Conservation (phyloP, 2,113 vertebrate genomes). For the Ardeotis arabs region DNA sequence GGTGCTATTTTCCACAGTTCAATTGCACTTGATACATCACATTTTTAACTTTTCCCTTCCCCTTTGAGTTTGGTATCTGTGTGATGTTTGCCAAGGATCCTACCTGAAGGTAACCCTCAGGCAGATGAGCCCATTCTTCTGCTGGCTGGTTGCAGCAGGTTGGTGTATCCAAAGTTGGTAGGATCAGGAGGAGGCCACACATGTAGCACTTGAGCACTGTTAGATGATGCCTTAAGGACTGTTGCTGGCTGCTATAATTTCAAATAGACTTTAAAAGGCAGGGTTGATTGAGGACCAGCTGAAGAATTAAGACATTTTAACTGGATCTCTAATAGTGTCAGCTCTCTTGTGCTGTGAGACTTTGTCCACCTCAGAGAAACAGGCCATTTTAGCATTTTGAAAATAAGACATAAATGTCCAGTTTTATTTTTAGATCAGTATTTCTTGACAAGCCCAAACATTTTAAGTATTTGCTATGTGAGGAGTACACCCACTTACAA, state of each 20-base stretch:
- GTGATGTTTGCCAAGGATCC: not conserved
- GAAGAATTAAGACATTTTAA: not conserved
- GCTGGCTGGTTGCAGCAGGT: not conserved
- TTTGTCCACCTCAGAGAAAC: not conserved
- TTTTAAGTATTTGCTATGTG: not conserved
- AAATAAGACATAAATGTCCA: not conserved
- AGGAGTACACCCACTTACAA: not conserved
- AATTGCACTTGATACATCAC: not conserved
- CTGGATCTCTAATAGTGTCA: not conserved
- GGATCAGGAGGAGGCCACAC: not conserved
- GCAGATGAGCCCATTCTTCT: not conserved
- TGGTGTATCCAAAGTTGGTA: not conserved
- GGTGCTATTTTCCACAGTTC: not conserved
- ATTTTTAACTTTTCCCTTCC: not conserved
- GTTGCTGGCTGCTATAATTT: not conserved
- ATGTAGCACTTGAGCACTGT: not conserved
- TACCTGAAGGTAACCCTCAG: not conserved
- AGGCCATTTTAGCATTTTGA: not conserved
- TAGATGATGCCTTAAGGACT: not conserved
- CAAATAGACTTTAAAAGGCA: not conserved
- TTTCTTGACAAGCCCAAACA: not conserved
- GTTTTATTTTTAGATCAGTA: constrained; percentile 7
- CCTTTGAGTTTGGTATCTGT: not conserved
- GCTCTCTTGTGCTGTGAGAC: not conserved
- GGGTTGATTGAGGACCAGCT: not conserved